These are phyloP conservation scores for Actias luna DNA, from an alignment of 2,888 invertebrate genomes.

Conservation along the genomic window DNA sequence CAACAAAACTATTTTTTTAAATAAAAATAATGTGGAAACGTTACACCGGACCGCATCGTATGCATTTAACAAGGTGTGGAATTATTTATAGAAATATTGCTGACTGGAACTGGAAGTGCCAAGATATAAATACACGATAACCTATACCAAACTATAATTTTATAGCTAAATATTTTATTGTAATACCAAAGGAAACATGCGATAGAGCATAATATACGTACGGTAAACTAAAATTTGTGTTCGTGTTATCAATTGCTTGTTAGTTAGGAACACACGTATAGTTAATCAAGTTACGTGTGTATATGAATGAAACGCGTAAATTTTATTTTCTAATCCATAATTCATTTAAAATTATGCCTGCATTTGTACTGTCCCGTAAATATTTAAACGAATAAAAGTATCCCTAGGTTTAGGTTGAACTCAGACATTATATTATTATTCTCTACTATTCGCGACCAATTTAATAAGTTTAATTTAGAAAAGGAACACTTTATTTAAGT, in stretches of 20 bases:
- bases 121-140: not conserved
- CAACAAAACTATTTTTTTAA: not conserved
- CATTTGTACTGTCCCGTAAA: not conserved
- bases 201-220: not conserved
- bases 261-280: too few species aligned
- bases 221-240: not conserved
- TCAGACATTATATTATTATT: too few species aligned
- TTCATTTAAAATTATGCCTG: too few species aligned
- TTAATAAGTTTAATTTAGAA: not conserved
- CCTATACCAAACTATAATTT: not conserved
- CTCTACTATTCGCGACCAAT: not conserved
- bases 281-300: too few species aligned
- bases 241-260: not conserved
- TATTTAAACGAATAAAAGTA: not conserved
- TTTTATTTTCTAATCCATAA: too few species aligned
- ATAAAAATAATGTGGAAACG: not conserved
- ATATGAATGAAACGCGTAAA: too few species aligned
- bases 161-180: not conserved
- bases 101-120: not conserved
- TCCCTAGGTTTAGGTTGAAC: not conserved
- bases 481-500: not conserved
- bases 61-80: not conserved
- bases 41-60: not conserved
- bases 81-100: not conserved
- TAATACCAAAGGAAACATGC: too few species aligned